Base-by-base conservation (phyloP, 2,888 invertebrate genomes). In the Anodontia alba region DNA sequence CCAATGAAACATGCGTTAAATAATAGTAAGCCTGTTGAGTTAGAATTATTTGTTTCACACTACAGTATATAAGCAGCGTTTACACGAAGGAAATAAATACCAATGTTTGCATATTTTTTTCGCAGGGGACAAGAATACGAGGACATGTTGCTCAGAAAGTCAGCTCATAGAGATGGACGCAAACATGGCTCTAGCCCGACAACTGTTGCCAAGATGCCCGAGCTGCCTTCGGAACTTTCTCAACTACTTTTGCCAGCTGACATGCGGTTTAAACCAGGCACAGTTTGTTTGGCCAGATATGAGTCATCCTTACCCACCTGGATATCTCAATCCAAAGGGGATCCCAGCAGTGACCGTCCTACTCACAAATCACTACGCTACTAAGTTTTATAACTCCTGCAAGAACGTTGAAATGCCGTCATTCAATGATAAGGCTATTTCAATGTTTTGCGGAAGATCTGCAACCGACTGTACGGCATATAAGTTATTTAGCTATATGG, bases 131-230 rank as follows among this genome's bases (percentile, higher is more conserved):
- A 29, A 2, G 10, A 57, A 57, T 26, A 57, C 57, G 5, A 23
- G 57, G 29, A 57, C 57, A 10, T 57, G 57, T 57, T 57, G 57
- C 23, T 57, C 57, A n/a, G 57, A 57, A 26, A 7, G 57, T 26
- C 57, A 57, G 29, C 57, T 57, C 26, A 57, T 57, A n/a, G 29
- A 57, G 5, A 5, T 57, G 12, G 57, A 57, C 5, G 23, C 57
- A 3, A 29, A 23, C 23, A 29, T 57, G 23, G 29, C 26, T 3
- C 57, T 57, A 7, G 7, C 57, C 5, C 10, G 26, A 29, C 57
- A 57, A 57, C 15, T 57, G 29, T 29, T 57, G 15, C 7, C 57
- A 57, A 23, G 57, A 26, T 57, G 57, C 29, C 57, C 57, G 29
- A 57, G 57, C 26, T 57, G 57, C 29, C 7, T 57, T 17, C 3